A percentile compares a stretch with the other conserved stretches of the same genome.
These are phyloP conservation scores for Belonocnema kinseyi DNA, from an alignment of 1,140 invertebrate genomes.

Conservation along the genomic window DNA sequence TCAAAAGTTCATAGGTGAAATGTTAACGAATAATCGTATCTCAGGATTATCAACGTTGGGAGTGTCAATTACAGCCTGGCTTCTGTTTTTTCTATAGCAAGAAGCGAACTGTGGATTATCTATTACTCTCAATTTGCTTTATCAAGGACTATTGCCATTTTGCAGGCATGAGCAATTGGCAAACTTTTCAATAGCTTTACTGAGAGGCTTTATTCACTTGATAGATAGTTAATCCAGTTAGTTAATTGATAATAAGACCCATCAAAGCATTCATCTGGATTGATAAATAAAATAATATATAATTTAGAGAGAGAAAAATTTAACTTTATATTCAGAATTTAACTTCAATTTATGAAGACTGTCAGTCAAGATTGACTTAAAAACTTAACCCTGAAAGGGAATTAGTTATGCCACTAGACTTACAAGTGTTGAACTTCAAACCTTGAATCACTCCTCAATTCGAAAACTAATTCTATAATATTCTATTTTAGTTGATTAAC, in stretches of 20 bases:
- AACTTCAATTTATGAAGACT: too few species aligned
- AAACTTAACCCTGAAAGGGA: too few species aligned
- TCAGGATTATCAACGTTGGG: slow-evolving; percentile 20
- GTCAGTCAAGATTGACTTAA: too few species aligned
- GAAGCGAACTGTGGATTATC: slow-evolving; percentile 26
- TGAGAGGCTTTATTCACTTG: slow-evolving; percentile 8
- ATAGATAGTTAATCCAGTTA: slow-evolving; percentile 23
- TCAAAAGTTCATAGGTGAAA: slow-evolving; percentile 30
- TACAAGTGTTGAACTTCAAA: too few species aligned
- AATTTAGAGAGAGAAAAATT: not conserved
- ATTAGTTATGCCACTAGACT: too few species aligned
- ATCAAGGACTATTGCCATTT: slow-evolving; percentile 26
- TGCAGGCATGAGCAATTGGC: slow-evolving; percentile 23
- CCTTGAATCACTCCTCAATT: too few species aligned
- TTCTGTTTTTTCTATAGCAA: slow-evolving; percentile 1
- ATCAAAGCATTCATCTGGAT: not conserved
- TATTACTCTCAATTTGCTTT: slow-evolving; percentile 29
- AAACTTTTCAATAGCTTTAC: slow-evolving; percentile 24
- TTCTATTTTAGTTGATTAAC: too few species aligned
- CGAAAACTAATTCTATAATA: too few species aligned
- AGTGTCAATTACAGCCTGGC: not conserved
- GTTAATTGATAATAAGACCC: slow-evolving; percentile 29
- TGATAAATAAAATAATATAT: not conserved
- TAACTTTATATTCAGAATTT: too few species aligned
- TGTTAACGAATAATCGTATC: slow-evolving; percentile 25